Conservation (phyloP, 2,797 vertebrate genomes). For the Lepidocolaptes lacrymiger region DNA sequence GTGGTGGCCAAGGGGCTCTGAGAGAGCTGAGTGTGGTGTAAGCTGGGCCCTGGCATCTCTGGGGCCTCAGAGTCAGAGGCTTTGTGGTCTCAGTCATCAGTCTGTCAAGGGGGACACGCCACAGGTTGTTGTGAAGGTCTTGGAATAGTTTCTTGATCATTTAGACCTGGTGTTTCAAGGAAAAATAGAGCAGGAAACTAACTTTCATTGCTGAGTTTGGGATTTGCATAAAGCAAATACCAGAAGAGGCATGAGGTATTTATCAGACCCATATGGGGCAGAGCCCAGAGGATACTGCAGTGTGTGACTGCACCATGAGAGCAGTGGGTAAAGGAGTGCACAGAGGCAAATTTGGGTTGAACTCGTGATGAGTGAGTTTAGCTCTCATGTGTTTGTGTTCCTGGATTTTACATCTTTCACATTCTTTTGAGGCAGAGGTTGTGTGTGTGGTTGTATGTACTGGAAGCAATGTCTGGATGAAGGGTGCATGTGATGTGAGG, state of each 20-base stretch:
- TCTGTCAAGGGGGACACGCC: background rate
- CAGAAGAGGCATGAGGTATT: background rate
- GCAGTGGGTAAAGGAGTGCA: fast-evolving
- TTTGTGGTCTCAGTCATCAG: background rate
- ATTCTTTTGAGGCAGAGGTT: conserved; percentile 3
- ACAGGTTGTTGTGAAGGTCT: background rate
- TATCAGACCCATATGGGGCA: background rate
- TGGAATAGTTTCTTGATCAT: background rate
- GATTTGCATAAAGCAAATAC: background rate
- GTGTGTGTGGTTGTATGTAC: conserved; percentile 25
- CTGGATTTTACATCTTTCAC: conserved; percentile 26
- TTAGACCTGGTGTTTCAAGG: background rate
- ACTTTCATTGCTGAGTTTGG: background rate
- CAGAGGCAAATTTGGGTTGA: background rate
- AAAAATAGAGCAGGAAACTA: background rate
- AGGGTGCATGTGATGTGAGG: background rate
- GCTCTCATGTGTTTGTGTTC: background rate
- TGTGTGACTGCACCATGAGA: fast-evolving
- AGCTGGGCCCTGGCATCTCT: background rate
- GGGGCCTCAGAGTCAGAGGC: background rate
- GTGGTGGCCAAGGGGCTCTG: background rate
- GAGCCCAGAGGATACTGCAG: background rate
- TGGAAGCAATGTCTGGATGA: background rate
- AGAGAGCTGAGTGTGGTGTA: background rate
- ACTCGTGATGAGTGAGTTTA: conserved; percentile 15